Base-by-base conservation (phyloP, 2,113 vertebrate species). In the Thryonomys swinderianus region DNA sequence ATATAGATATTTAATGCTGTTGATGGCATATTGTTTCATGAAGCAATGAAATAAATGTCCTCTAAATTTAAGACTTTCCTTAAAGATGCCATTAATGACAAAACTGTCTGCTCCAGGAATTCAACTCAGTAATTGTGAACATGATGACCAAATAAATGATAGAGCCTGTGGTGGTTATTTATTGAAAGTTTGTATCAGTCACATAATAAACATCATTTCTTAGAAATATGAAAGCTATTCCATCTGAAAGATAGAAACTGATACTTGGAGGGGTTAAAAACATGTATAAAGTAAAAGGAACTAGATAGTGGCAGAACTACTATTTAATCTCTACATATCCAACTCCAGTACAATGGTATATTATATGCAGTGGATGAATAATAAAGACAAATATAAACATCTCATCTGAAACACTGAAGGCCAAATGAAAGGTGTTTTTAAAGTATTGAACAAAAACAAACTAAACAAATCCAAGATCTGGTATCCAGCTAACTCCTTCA, bases 231-330 rank as follows among this genome's bases (percentile, higher is more conserved):
- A 59, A 82, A 92, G 48, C 9, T 53, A 85, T 78, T 14, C 69
- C 53, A 80, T 92, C 89, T 84, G 51, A 84, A 79, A 92, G 53
- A n/a, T 8, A 87, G 37, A 96, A 90, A 80, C 25, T 21, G 40
- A 90, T 34, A 34, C 6, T 73, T 51, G 80, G 32, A 82, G 27
- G 78, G 27, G 32, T 55, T 55, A 61, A 91, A 5, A 85, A 93
- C 82, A 53, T 59, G 30, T 64, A 78, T 53, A 82, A 85, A 81
- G 51, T 37, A 32, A 57, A 76, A 74, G 74, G 45, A 88, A 25
- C 37, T 59, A n/a, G 14, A 66, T 74, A 67, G 7, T 74, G n/a
- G 21, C 12, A 96, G 87, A 90, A 66, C 11, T 59, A 96, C n/a
- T 64, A 91, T 85, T 64, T 84, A 51, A 51, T 23, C 13, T 81